phyloP scores from a whole-genome alignment of 2,797 vertebrate species.

The Orientallactaga sibirica region DNA sequence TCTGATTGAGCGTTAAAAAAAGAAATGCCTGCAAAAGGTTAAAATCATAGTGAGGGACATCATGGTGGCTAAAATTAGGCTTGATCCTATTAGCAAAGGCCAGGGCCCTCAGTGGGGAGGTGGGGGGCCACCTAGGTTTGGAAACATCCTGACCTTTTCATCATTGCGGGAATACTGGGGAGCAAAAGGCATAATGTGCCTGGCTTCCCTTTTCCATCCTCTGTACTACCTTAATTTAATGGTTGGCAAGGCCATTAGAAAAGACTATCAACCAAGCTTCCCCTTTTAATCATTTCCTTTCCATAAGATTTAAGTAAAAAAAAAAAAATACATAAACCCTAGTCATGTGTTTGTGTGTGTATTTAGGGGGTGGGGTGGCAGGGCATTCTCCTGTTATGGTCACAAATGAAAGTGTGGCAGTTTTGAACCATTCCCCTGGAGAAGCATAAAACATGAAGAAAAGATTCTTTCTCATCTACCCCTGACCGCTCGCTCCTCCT shows the following conservation, averaged over 20 bases:
- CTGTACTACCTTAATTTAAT: constrained; percentile 68
- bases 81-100: constrained; percentile 54
- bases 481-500: not conserved
- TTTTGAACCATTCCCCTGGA: not conserved
- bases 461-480: not conserved
- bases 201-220: constrained; percentile 70
- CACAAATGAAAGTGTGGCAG: constrained; percentile 47
- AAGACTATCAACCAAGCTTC: constrained; percentile 48
- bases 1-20: not conserved
- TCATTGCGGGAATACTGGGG: constrained; percentile 45
- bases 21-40: constrained; percentile 43
- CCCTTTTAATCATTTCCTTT: constrained; percentile 72
- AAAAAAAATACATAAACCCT: constrained; percentile 13
- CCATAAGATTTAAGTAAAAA: constrained; percentile 44
- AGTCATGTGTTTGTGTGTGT: not conserved
- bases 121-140: not conserved
- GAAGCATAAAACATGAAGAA: constrained; percentile 23
- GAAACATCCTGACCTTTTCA: constrained; percentile 63
- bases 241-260: constrained; percentile 64
- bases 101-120: constrained; percentile 44
- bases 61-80: constrained; percentile 65
- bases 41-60: constrained; percentile 52
- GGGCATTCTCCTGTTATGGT: not conserved
- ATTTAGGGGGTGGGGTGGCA: not conserved
- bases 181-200: not conserved